These are phyloP conservation scores for Himalopsyche kuldschensis DNA, from an alignment of 2,888 invertebrate genomes.

Conservation along the genomic window DNA sequence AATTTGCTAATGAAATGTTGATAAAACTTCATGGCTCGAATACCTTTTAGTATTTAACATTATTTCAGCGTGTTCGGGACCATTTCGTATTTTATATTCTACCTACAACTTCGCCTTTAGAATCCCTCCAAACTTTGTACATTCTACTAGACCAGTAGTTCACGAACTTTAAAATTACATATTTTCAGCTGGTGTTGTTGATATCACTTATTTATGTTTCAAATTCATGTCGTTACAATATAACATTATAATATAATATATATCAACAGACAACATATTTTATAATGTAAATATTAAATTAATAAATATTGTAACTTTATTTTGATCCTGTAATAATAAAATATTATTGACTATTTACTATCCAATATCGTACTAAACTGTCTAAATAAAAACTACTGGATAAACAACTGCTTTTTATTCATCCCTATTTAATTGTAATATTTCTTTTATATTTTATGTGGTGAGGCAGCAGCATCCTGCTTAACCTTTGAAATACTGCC, in stretches of 20 bases:
- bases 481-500: no score
- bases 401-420: background rate
- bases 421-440: no score
- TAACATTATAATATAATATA: background rate
- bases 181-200: background rate
- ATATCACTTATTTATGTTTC: background rate
- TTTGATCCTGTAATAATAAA: background rate
- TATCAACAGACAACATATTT: background rate
- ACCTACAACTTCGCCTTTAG: constrained; percentile 37
- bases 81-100: constrained; percentile 25
- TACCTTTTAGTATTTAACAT: constrained; percentile 2
- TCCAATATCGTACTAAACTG: background rate
- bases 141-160: constrained; percentile 21
- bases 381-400: background rate
- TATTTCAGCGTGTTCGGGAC: constrained; percentile 34
- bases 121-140: constrained; percentile 35
- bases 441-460: no score
- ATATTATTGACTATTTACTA: background rate
- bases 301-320: background rate
- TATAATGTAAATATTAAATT: background rate
- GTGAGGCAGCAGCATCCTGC: no score
- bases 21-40: constrained; percentile 19
- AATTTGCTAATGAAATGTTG: background rate
- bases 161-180: background rate
- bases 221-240: background rate